Percentiles rank a stretch among this genome's conserved stretches.
These are phyloP conservation scores for Lutraria lutraria DNA, from an alignment of 2,888 invertebrate genomes.

Conservation along the genomic window DNA sequence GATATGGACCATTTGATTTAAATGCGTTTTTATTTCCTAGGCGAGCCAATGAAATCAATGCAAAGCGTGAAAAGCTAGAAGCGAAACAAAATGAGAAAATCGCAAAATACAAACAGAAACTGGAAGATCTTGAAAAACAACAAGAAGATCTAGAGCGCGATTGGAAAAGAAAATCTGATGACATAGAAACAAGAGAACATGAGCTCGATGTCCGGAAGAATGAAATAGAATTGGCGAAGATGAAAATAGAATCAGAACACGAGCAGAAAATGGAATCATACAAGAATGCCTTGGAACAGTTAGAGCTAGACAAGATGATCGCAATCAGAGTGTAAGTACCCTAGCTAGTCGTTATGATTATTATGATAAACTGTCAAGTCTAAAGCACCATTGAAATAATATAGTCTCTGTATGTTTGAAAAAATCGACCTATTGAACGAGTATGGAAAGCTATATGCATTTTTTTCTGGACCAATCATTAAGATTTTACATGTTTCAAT, in stretches of 20 bases:
- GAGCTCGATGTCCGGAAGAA: neutral
- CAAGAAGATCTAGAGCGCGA: neutral
- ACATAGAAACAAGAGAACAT: constrained; percentile 15
- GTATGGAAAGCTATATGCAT: too few relatives aligned
- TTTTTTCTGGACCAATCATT: too few relatives aligned
- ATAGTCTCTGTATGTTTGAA: too few relatives aligned
- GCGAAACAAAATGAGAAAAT: constrained; percentile 8
- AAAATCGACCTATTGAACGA: too few relatives aligned
- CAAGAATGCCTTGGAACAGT: neutral
- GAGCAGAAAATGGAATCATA: neutral
- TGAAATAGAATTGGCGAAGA: constrained; percentile 9
- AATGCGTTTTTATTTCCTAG: neutral
- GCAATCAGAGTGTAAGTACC: neutral
- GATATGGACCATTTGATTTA: too few relatives aligned
- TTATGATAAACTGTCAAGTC: too few relatives aligned
- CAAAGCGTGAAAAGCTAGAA: neutral
- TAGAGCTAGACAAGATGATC: neutral
- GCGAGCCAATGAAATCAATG: constrained; percentile 17
- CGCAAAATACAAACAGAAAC: constrained; percentile 10
- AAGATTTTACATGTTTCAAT: too few relatives aligned
- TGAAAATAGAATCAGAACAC: neutral
- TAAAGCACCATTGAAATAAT: too few relatives aligned
- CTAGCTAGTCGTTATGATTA: too few relatives aligned
- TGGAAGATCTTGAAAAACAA: neutral
- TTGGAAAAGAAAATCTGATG: constrained; percentile 19